Conservation (phyloP, 2,888 invertebrate genomes). For the Acrobasis suavella region DNA sequence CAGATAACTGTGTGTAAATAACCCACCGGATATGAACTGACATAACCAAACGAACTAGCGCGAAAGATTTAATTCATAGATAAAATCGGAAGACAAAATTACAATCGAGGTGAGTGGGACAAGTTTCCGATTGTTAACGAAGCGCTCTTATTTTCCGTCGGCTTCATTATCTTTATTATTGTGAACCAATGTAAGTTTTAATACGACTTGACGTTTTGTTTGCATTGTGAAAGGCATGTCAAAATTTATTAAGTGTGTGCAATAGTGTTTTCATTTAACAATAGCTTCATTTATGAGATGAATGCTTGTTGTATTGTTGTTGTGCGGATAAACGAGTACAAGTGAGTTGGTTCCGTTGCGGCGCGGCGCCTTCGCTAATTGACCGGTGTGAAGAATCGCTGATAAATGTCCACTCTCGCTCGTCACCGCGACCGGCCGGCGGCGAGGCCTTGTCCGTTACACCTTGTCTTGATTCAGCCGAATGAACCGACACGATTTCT, state of each 20-base stretch:
- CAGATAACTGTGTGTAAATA: conserved; percentile 12
- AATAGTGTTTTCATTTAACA: conserved; percentile 42
- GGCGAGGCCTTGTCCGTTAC: conserved; percentile 60
- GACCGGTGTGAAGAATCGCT: conserved; percentile 68
- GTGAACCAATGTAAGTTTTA: conserved; percentile 29
- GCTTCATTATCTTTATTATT: conserved; percentile 26
- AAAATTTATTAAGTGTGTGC: conserved; percentile 35
- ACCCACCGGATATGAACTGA: conserved; percentile 14
- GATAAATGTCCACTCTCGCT: conserved; percentile 59
- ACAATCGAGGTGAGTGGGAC: conserved; percentile 57
- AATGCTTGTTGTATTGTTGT: conserved; percentile 49
- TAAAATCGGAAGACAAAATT: conserved; percentile 37
- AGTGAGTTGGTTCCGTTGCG: conserved; percentile 41
- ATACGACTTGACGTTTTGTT: conserved; percentile 26
- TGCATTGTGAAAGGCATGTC: conserved; percentile 31
- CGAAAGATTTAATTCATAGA: conserved; percentile 1
- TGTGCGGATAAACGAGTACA: conserved; percentile 50
- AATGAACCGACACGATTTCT: conserved; percentile 50
- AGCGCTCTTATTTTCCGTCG: conserved; percentile 8
- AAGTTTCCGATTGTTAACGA: conserved; percentile 44
- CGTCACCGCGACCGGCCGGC: conserved; percentile 37
- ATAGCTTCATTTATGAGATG: conserved; percentile 45
- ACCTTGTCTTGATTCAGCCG: conserved; percentile 55
- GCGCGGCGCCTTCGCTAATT: conserved; percentile 62
- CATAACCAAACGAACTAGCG: background rate